Evolutionary conservation across 2,113 vertebrate genomes (phyloP), one percentile per base, ranked within the genome.

Genomic region (Callopanchax toddi): DNA sequence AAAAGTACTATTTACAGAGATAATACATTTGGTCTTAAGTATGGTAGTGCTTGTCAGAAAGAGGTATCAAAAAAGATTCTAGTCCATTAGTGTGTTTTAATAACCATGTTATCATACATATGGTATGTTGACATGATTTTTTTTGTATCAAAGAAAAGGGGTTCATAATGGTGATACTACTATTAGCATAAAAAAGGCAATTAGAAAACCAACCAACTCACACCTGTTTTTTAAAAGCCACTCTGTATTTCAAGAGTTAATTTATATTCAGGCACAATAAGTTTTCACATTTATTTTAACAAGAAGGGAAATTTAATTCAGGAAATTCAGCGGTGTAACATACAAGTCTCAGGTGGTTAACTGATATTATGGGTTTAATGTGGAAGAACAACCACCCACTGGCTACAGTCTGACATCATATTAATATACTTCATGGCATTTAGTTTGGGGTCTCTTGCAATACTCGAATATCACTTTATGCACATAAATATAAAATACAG

Each of bases 1-100:
- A 48, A 37, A 51, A 17, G 67, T 74, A 63, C 48, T 52, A 25
- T 22, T 8, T 21, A 63, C 15, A 51, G 74, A 86, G 42, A 66
- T 67, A 66, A 36, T 78, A 72, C 77, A 86, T 70, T 68, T 73
- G 45, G 25, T 60, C 21, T 59, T n/a, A 48, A 25, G 52, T 46
- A 8, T 59, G 45, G 43, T 46, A 60, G 2, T 23, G 18, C 26
- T 67, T 60, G 57, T 67, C 65, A 56, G 39, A 21, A 60, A 17
- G 48, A 66, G 67, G 43, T 32, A 49, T 67, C 45, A 71, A 59
- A n/a, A 9, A 43, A 37, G 10, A 37, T 37, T 37, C 2, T 4
- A 37, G 4, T 11, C 36, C 11, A 2, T 13, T 37, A 3, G 36
- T 37, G 36, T 37, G 12, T 37, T 37, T 37, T 37, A 37, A 4